A percentile compares a stretch with the other conserved stretches of the same genome.
Conservation (phyloP, 2,797 vertebrate species). For the Enteromius afrohamiltoni region DNA sequence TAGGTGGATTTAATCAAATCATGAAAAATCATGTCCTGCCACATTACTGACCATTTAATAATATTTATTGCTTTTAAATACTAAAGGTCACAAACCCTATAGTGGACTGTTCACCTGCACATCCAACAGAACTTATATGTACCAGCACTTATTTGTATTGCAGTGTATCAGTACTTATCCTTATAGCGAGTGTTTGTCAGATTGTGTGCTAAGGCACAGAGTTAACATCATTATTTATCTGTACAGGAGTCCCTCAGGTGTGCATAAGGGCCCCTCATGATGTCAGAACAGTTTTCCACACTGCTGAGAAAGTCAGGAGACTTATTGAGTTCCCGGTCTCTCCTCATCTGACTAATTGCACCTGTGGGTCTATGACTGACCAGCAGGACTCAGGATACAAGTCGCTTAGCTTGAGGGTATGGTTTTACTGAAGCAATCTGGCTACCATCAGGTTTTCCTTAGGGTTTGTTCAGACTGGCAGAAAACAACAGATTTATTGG, state of each 20-base stretch:
- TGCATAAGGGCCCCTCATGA: conserved; percentile 5
- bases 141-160: background rate
- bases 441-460: background rate
- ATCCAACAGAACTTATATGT: background rate
- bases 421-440: background rate
- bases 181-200: background rate
- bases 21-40: background rate
- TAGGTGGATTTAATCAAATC: background rate
- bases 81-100: background rate
- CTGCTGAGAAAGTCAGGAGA: conserved; percentile 33
- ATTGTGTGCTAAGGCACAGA: conserved; percentile 16
- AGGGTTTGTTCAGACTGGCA: conserved; percentile 22
- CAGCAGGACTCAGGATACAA: conserved; percentile 13
- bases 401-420: conserved; percentile 57
- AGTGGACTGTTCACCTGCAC: background rate
- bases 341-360: conserved; percentile 40
- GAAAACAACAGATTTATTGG: background rate
- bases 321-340: conserved; percentile 29
- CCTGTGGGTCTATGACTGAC: conserved; percentile 38
- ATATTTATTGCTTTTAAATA: background rate
- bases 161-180: background rate
- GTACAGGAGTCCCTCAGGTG: conserved; percentile 33
- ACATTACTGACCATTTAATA: background rate
- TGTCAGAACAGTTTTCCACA: conserved; percentile 25
- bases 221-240: conserved; percentile 47